phyloP scores from a whole-genome alignment of 2,797 vertebrate species.

The Propithecus perrieri region DNA sequence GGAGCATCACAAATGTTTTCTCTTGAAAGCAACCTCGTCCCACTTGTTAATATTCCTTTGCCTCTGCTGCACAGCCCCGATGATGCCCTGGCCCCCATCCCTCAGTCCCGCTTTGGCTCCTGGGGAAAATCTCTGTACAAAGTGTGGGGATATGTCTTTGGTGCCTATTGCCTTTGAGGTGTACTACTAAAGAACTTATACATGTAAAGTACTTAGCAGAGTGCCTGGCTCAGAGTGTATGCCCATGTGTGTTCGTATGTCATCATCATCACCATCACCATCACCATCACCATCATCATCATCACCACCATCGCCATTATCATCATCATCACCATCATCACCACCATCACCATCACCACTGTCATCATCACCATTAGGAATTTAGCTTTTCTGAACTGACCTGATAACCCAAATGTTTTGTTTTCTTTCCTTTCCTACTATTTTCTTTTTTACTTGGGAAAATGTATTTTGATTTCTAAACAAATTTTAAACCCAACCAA shows the following conservation, averaged over 20 bases:
- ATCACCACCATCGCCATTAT: accelerated
- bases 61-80: not conserved
- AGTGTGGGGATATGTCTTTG: not conserved
- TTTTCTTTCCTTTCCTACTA: not conserved
- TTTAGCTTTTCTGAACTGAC: not conserved
- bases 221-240: not conserved
- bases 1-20: not conserved
- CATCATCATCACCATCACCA: accelerated
- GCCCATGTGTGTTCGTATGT: accelerated
- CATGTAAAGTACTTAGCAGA: not conserved
- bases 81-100: not conserved
- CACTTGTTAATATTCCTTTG: not conserved
- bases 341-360: accelerated
- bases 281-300: accelerated
- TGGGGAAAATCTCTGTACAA: not conserved
- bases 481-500: not conserved
- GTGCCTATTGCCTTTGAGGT: not conserved
- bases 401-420: not conserved
- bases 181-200: not conserved
- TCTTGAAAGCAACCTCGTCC: not conserved
- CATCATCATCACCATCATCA: accelerated
- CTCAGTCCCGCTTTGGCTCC: not conserved
- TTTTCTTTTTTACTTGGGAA: not conserved
- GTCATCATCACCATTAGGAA: too few species aligned
- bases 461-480: not conserved